A percentile compares a stretch with the other conserved stretches of the same genome.
Evolutionary conservation across 2,888 invertebrate species (phyloP).

Genomic region (Acrobasis consociella): DNA sequence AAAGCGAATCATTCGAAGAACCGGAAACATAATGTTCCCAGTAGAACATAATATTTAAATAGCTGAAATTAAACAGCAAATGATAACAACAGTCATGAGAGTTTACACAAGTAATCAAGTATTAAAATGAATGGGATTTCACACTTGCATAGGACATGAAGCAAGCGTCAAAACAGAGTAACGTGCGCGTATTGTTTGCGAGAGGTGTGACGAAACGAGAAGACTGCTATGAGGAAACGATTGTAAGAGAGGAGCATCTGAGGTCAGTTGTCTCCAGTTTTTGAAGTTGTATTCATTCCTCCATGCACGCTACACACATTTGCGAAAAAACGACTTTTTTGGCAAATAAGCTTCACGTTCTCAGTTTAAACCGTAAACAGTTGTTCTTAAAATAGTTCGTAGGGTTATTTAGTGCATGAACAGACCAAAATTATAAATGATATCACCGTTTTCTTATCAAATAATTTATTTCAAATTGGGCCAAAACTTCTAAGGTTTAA

Average conservation of each 20-base stretch:
- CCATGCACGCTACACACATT: too few species aligned
- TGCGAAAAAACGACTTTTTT: too few species aligned
- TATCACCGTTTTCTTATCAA: too few species aligned
- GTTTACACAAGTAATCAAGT: not conserved
- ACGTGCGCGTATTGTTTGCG: constrained; percentile 18
- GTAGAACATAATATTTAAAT: not conserved
- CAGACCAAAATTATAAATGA: too few species aligned
- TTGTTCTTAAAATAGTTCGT: too few species aligned
- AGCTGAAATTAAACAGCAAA: not conserved
- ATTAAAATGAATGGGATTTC: constrained; percentile 1
- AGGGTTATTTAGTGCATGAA: too few species aligned
- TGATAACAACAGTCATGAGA: not conserved
- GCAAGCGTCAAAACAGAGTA: constrained; percentile 12
- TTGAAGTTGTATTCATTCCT: not conserved
- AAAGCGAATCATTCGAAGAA: too few species aligned
- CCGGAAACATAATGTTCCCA: too few species aligned
- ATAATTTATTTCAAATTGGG: too few species aligned
- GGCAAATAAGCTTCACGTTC: too few species aligned
- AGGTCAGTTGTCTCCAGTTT: not conserved
- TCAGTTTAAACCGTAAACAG: too few species aligned
- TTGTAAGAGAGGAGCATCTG: not conserved
- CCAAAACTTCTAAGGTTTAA: too few species aligned
- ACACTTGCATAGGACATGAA: constrained; percentile 12
- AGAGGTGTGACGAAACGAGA: constrained; percentile 11
- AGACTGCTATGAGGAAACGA: constrained; percentile 6